Base-by-base conservation (phyloP, 2,113 vertebrate species). In the Cyrtonyx montezumae region DNA sequence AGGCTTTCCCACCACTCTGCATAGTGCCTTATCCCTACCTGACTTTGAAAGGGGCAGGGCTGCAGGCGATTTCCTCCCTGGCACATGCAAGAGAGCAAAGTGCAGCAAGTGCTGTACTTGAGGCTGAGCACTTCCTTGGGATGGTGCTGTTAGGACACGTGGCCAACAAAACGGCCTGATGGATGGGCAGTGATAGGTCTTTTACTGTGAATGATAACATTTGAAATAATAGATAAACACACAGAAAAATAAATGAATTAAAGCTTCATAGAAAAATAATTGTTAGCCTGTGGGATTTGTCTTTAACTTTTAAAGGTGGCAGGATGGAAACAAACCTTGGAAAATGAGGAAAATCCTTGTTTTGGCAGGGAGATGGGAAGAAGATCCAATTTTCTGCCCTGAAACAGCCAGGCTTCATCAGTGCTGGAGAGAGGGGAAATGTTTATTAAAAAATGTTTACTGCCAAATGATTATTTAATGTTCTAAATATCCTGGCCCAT, bases 301-400 rank as follows among this genome's bases (percentile, higher is more conserved):
- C n/a, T 65, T 3, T 70, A 58, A 34, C 10, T 70, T 83, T 34
- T 0, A 0, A 42, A 67, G n/a, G n/a, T 34, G 84, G 58, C 32
- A 17, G 26, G 48, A 40, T 76, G 28, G 46, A 67, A 91, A 36
- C 10, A 70, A 37, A 73, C 19, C 15, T 88, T 78, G 86, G 48
- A 71, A 90, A 91, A 45, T n/a, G 17, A 91, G 51, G 51, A 77
- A 80, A 90, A 84, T 74, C 13, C 5, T 91, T 30, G 36, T 0
- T 87, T 86, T 96, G 77, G 40, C 66, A 69, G 26, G 43, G 51
- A 71, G 34, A 58, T 14, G 14, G 37, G 23, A 90, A 68, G 51
- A 86, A 62, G 37, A 55, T 95, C 45, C 63, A 65, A 8, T 75
- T 70, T 88, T 87, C 77, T 91, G 23, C 55, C 28, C 69, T 90